phyloP scores from a whole-genome alignment of 2,888 invertebrate genomes.

The Teleogryllus oceanicus region DNA sequence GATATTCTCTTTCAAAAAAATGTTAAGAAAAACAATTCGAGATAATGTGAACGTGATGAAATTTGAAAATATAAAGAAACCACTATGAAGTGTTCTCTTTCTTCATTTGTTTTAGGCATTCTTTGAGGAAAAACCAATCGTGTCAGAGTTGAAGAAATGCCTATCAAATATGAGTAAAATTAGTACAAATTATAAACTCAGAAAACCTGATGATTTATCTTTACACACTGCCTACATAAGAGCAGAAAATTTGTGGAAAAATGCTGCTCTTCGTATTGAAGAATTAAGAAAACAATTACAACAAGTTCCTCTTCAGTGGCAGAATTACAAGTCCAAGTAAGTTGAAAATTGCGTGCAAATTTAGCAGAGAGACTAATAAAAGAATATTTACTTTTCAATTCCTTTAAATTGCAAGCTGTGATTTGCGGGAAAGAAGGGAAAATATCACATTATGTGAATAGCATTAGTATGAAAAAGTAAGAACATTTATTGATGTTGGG shows the following conservation, averaged over 20 bases:
- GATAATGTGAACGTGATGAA: no score
- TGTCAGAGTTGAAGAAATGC: slow-evolving; percentile 64
- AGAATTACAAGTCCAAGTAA: slow-evolving; percentile 71
- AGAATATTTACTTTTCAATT: no score
- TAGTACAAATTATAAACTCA: slow-evolving; percentile 58
- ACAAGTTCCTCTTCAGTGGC: slow-evolving; percentile 89
- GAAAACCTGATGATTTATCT: slow-evolving; percentile 60
- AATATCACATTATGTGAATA: no score
- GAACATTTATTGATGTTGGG: no score
- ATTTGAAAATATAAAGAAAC: background rate
- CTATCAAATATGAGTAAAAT: slow-evolving; percentile 74
- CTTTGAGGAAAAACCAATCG: slow-evolving; percentile 41
- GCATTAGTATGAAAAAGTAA: no score
- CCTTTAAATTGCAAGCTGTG: no score
- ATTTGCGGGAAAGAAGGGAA: no score
- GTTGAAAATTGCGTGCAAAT: slow-evolving; percentile 24
- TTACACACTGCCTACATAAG: slow-evolving; percentile 62
- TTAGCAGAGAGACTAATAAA: no score
- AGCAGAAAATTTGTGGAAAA: slow-evolving; percentile 73
- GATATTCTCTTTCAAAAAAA: background rate
- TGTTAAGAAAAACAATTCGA: background rate
- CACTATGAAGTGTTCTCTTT: background rate
- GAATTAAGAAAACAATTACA: slow-evolving; percentile 69
- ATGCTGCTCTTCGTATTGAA: slow-evolving; percentile 66
- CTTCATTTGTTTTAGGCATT: slow-evolving; percentile 42